Percentiles rank a stretch among this genome's conserved stretches.
phyloP scores from a whole-genome alignment of 2,797 vertebrate genomes.

The Gymnothorax javanicus region DNA sequence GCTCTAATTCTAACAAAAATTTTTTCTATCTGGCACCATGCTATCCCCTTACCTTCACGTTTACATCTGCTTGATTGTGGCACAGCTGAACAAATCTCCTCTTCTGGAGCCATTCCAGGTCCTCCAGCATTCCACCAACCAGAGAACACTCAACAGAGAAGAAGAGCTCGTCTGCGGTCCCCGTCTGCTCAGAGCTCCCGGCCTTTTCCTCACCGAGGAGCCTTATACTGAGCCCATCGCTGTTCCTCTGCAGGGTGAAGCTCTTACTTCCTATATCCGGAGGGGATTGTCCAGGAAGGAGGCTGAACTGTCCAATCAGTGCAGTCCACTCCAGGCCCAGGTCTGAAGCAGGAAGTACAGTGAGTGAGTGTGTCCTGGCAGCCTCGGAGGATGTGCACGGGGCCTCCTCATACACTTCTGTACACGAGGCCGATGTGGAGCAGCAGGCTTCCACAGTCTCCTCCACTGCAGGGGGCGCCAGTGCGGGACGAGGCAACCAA shows the following conservation, averaged over 20 bases:
- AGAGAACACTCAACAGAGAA: slow-evolving; percentile 75
- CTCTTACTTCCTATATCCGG: slow-evolving; percentile 60
- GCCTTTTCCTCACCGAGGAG: slow-evolving; percentile 64
- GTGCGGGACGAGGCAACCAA: slow-evolving; percentile 57
- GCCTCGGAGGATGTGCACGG: slow-evolving; percentile 57
- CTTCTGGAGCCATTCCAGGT: slow-evolving; percentile 92
- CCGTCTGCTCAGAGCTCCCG: slow-evolving; percentile 48
- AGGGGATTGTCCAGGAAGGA: slow-evolving; percentile 65
- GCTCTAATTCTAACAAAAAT: not conserved
- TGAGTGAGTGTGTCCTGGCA: slow-evolving; percentile 68
- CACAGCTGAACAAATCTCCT: slow-evolving; percentile 86
- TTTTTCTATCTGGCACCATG: not conserved
- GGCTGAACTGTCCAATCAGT: slow-evolving; percentile 82
- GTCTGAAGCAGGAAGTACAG: slow-evolving; percentile 62
- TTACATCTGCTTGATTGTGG: slow-evolving; percentile 70
- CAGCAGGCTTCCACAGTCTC: slow-evolving; percentile 53
- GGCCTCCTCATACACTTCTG: slow-evolving; percentile 60
- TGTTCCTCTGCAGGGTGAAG: slow-evolving; percentile 75
- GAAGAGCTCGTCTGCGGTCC: slow-evolving; percentile 50
- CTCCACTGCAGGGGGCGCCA: slow-evolving; percentile 51
- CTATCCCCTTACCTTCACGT: slow-evolving; percentile 77
- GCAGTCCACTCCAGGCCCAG: slow-evolving; percentile 77
- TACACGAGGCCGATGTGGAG: slow-evolving; percentile 24
- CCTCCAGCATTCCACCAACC: slow-evolving; percentile 76
- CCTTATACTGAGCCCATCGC: slow-evolving; percentile 74